Base-by-base conservation (phyloP, 2,113 vertebrate genomes). In the Laterallus jamaicensis region DNA sequence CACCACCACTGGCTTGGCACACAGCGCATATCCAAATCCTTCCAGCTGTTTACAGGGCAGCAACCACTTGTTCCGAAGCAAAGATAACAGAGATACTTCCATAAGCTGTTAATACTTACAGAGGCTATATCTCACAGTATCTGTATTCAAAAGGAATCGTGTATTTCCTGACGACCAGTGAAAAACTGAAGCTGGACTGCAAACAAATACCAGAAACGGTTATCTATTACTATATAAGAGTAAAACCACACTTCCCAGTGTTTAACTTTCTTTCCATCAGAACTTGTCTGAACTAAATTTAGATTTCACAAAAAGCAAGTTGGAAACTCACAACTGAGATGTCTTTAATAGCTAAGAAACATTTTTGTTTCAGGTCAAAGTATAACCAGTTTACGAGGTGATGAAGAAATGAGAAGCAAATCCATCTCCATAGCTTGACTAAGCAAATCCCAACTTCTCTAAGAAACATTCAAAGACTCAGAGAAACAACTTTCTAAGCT, bases 131-230 rank as follows among this genome's bases (percentile, higher is more conserved):
- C 15, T 39, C 39, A 32, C 56, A 62, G 20, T 11, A 10, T 17
- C 19, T 2, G 1, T n/a, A 74, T 15, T 58, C 0, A n/a, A 31
- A 64, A 60, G 18, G 58, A 24, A 20, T 0, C 3, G n/a, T 0
- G 0, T 24, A n/a, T 44, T 66, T 66, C 35, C 52, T 54, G 15
- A 35, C 28, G 22, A 29, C 26, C 26, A n/a, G 26, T 20, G 28
- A 60, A 80, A 69, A 86, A 63, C 9, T 35, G n/a, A 83, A 75
- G 24, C 56, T 68, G n/a, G 40, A 31, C 14, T 40, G 44, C 24
- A 64, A 54, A 44, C 59, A 59, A 71, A 32, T 55, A n/a, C 24
- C 58, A 44, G 59, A 83, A 52, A 2, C 12, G 35, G 6, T 56
- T 59, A 39, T 35, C 12, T 81, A 10, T 37, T 59, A 60, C 4